phyloP scores from a whole-genome alignment of 1,140 invertebrate species.

The Meloidogyne exigua region DNA sequence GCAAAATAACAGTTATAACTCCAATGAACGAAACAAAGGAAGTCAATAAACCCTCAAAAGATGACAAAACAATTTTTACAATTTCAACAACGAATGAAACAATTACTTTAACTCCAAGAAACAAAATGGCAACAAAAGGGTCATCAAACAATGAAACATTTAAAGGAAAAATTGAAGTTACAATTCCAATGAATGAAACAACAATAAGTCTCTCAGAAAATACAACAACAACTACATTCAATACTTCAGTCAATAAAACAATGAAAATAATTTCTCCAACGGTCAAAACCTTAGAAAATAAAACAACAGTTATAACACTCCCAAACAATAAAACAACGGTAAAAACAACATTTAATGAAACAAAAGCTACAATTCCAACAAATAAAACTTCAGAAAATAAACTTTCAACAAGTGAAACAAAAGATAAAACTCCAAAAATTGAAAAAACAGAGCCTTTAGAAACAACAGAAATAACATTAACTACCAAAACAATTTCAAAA shows the following conservation, averaged over 20 bases:
- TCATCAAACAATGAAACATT: background rate
- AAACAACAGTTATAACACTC: background rate
- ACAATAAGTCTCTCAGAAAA: background rate
- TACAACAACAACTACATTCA: no score
- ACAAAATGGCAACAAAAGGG: background rate
- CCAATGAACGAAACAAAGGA: background rate
- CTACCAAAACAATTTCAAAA: background rate
- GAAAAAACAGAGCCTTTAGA: background rate
- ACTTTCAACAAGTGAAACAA: background rate
- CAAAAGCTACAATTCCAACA: background rate
- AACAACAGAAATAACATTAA: background rate
- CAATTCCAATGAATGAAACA: background rate
- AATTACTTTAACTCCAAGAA: background rate
- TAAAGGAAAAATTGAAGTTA: no score
- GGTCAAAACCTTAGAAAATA: no score
- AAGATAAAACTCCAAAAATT: background rate
- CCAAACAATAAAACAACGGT: background rate
- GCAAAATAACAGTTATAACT: background rate
- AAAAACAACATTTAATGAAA: background rate
- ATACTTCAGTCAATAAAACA: no score
- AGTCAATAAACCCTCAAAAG: no score
- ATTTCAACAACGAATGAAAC: background rate
- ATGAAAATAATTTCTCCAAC: no score
- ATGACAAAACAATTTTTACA: no score
- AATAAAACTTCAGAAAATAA: background rate